Percentiles rank a stretch among this genome's conserved stretches.
These are phyloP conservation scores for Struthio camelus DNA, from an alignment of 2,113 vertebrate genomes.

Conservation along the genomic window DNA sequence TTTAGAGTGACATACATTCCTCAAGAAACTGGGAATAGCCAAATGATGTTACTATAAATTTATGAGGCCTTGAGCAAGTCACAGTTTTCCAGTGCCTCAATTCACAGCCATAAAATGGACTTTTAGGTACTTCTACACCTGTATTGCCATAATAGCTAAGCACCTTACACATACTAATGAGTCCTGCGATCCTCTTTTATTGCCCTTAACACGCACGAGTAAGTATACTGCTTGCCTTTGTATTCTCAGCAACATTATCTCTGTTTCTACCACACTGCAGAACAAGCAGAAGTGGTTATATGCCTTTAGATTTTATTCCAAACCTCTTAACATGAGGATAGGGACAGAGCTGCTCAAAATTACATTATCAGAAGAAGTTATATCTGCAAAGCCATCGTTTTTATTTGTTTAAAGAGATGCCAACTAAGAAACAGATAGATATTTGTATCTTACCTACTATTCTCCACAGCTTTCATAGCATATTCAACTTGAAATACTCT, in stretches of 20 bases:
- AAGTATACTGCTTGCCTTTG: not conserved
- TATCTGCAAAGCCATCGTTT: fast-evolving
- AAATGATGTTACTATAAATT: not conserved
- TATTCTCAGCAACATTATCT: not conserved
- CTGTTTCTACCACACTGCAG: not conserved
- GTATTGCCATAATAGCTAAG: not conserved
- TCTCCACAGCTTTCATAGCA: slow-evolving; percentile 98
- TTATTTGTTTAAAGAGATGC: not conserved
- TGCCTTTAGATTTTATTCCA: not conserved
- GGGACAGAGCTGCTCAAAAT: not conserved
- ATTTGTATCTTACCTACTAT: slow-evolving; percentile 87
- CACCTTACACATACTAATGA: not conserved
- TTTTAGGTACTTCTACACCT: not conserved
- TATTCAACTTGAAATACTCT: slow-evolving; percentile 99
- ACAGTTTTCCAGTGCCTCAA: not conserved
- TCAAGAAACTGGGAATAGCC: not conserved
- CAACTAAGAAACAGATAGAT: not conserved
- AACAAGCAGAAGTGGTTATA: not conserved
- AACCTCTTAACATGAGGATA: not conserved
- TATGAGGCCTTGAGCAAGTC: fast-evolving
- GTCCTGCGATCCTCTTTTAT: not conserved
- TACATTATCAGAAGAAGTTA: not conserved
- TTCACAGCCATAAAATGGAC: not conserved
- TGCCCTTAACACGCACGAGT: not conserved
- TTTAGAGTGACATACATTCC: not conserved